A percentile compares a stretch with the other conserved stretches of the same genome.
Evolutionary conservation across 2,797 vertebrate genomes (phyloP).

Genomic region (Natrix natrix): DNA sequence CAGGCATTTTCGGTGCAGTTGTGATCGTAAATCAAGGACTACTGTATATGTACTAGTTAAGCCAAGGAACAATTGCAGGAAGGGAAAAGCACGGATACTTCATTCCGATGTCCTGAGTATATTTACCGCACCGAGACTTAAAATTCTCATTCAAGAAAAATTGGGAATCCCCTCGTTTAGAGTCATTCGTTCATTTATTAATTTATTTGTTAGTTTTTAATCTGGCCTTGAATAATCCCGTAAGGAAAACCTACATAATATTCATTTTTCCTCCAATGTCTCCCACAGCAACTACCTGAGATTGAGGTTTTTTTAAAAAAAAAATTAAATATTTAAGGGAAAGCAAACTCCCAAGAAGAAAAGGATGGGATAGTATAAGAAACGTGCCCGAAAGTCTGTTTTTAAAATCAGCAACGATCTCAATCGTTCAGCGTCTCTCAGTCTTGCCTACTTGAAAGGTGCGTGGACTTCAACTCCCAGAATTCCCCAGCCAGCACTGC

Average conservation of each 20-base stretch:
- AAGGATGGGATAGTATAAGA: not conserved
- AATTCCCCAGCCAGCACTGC: not conserved
- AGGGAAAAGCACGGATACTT: not conserved
- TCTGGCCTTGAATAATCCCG: no score
- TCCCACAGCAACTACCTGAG: no score
- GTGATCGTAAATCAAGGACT: not conserved
- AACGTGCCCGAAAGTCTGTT: not conserved
- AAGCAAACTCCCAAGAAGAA: not conserved
- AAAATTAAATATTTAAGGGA: not conserved
- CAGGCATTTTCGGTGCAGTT: not conserved
- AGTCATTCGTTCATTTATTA: not conserved
- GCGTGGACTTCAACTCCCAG: not conserved
- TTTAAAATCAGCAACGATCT: not conserved
- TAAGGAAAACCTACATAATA: no score
- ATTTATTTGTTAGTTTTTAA: not conserved
- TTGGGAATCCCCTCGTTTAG: not conserved
- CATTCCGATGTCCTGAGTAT: not conserved
- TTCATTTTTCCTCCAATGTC: no score
- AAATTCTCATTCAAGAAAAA: not conserved
- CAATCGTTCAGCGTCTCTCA: not conserved
- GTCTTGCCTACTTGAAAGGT: not conserved
- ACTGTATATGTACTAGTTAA: not conserved
- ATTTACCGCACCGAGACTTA: not conserved
- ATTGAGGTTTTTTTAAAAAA: no score
- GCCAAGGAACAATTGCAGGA: not conserved